Conservation (phyloP, 2,797 vertebrate genomes). For the Malurus leucopterus region DNA sequence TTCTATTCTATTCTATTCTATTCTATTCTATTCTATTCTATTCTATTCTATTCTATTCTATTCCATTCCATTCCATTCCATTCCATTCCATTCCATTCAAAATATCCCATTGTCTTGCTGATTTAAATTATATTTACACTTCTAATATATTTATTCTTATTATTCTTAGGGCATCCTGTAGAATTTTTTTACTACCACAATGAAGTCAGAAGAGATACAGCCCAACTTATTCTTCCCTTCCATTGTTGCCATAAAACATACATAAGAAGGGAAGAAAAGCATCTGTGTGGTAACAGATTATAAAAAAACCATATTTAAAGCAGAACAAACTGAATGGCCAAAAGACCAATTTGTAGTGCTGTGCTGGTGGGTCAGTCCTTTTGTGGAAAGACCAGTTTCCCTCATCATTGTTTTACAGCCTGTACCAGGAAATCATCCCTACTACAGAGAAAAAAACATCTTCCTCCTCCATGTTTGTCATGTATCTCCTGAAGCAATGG, state of each 20-base stretch:
- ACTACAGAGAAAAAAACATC: neutral
- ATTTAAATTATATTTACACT: neutral
- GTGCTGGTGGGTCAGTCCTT: neutral
- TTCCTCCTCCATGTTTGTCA: neutral
- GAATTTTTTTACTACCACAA: constrained; percentile 15
- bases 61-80: too few species aligned
- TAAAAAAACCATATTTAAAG: neutral
- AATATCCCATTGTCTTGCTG: neutral
- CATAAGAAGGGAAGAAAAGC: neutral
- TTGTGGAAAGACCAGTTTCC: neutral
- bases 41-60: too few species aligned
- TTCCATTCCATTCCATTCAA: neutral
- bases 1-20: neutral
- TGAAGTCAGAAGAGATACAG: neutral
- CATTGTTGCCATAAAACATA: neutral
- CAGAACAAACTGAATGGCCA: neutral
- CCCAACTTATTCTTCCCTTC: neutral
- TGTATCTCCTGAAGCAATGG: neutral
- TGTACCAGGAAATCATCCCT: neutral
- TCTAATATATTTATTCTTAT: neutral
- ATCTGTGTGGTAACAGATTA: neutral
- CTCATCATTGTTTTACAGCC: neutral
- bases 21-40: neutral
- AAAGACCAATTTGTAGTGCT: neutral
- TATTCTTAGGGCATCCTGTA: constrained; percentile 49